These are phyloP conservation scores for Tupaia chinensis DNA, from an alignment of 2,113 vertebrate genomes.

Conservation along the genomic window DNA sequence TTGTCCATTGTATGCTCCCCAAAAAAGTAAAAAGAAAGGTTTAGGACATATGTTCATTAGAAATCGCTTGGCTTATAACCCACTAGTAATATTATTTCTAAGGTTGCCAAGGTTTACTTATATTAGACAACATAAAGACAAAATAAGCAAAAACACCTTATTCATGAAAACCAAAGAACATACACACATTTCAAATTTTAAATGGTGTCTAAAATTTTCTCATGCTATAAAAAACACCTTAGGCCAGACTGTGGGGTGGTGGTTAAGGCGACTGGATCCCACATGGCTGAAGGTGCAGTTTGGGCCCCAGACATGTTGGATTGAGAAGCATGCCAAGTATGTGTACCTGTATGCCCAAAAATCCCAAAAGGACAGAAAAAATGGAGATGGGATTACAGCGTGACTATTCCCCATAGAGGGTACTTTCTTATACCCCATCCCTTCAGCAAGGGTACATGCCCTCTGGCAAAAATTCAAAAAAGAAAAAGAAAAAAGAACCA, in stretches of 20 bases:
- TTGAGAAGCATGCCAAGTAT: too few species aligned
- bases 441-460: too few species aligned
- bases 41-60: conserved; percentile 35
- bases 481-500: conserved; percentile 3
- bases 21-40: conserved; percentile 29
- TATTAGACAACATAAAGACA: conserved; percentile 29
- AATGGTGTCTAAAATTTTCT: conserved; percentile 38
- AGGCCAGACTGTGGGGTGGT: too few species aligned
- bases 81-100: conserved; percentile 26
- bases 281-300: too few species aligned
- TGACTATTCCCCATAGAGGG: too few species aligned
- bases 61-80: conserved; percentile 55
- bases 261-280: too few species aligned
- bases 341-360: too few species aligned
- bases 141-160: conserved; percentile 62
- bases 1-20: conserved; percentile 15
- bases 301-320: too few species aligned
- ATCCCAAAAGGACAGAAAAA: too few species aligned
- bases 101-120: conserved; percentile 17
- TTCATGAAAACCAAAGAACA: conserved; percentile 59
- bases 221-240: not conserved
- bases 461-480: too few species aligned
- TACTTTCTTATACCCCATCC: too few species aligned
- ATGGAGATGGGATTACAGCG: too few species aligned
- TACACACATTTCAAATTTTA: conserved; percentile 48